Base-by-base conservation (phyloP, 1,140 invertebrate genomes). In the Micrasema minimum region DNA sequence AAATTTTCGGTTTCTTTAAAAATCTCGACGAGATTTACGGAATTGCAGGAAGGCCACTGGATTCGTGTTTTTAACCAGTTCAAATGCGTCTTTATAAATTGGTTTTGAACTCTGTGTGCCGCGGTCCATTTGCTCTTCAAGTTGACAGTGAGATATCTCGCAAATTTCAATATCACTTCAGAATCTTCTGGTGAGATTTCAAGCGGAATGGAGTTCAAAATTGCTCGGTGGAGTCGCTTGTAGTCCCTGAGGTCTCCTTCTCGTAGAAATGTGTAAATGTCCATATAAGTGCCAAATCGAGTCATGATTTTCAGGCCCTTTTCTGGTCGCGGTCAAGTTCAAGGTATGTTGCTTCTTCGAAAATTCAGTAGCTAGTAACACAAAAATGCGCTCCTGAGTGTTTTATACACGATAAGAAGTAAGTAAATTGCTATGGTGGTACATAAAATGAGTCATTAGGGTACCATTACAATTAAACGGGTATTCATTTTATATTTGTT, bases 91-190 rank as follows among this genome's bases (percentile, higher is more conserved):
- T 45, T 45, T 45, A 45, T 45, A 45, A 6, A 6, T 45, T 45
- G 3, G 41, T 45, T 45, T 45, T 45, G 41, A 45, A n/a, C 11
- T 45, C 41, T 45, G 41, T 45, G 41, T 45, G 11, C 41, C 41
- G 41, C 41, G 41, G 41, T 12, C 41, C 41, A 45, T 45, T 16
- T 45, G 41, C 41, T 45, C 41, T 45, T 45, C 41, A 45, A 45
- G 41, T 45, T 45, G 41, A 45, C 41, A 45, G 41, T 45, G 41
- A 45, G 41, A 45, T 4, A 45, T 45, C 41, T 45, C 41, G 41
- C 41, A 45, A 45, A 45, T 45, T 45, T 45, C 41, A 45, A 45
- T 45, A 45, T 45, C 41, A 45, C 41, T 45, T 45, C 41, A 45
- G 41, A 45, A 45, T 45, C 41, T 45, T 45, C 41, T 45, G 41